These are phyloP conservation scores for Arbacia lixula DNA, from an alignment of 53 echinoderm and acorn worm species.

Conservation along the genomic window DNA sequence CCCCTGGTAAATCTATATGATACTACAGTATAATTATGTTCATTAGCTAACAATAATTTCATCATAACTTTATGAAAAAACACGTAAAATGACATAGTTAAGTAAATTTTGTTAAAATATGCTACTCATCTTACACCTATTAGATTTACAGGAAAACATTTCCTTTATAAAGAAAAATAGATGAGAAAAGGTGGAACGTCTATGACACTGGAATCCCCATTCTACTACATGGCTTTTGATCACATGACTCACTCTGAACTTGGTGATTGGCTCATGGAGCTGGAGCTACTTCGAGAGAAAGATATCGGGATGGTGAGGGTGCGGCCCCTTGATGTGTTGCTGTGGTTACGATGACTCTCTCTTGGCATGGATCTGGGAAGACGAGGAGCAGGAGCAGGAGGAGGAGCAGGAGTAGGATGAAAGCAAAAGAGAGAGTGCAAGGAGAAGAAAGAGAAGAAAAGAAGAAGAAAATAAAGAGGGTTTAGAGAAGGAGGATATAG, in stretches of 20 bases:
- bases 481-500: neutral
- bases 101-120: too few species aligned
- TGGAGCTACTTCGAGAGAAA: constrained; percentile 30
- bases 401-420: neutral
- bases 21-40: too few species aligned
- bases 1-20: too few species aligned
- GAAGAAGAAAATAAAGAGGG: neutral
- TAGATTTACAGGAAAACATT: neutral
- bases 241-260: constrained; percentile 35
- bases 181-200: too few species aligned
- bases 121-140: too few species aligned
- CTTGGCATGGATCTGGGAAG: neutral
- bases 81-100: too few species aligned
- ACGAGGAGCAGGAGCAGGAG: neutral
- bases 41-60: too few species aligned
- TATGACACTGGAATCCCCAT: too few species aligned
- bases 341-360: constrained; percentile 36
- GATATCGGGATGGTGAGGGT: constrained; percentile 49
- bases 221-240: too few species aligned
- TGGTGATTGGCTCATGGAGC: constrained; percentile 44
- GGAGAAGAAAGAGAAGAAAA: neutral
- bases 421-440: neutral
- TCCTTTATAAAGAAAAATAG: neutral
- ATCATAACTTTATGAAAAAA: too few species aligned
- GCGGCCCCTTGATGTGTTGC: constrained; percentile 39